Evolutionary conservation across 2,888 invertebrate species (phyloP), one percentile per base, ranked within the genome.

Genomic region (Trichopoda pennipes): DNA sequence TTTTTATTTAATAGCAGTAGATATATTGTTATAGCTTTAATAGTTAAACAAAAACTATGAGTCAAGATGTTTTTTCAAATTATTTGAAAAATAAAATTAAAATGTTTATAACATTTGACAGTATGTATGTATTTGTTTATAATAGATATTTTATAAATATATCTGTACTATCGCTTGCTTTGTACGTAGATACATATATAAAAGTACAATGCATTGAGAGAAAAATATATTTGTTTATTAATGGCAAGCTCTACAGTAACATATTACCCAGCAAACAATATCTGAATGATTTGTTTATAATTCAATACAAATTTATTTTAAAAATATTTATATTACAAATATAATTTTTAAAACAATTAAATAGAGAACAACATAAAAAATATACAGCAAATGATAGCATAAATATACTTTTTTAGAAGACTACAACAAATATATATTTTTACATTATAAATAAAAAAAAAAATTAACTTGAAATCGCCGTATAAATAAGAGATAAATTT

Each of bases 1-100:
- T 23, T 69, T 42, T 1, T 58, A 35, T 49, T 53, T 66, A 60
- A 72, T 64, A 69, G 16, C 23, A 80, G 12, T 63, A 73, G 64
- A 44, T 53, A 51, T 51, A 60, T 72, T 78, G 70, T 49, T 64
- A 51, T 51, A 63, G 51, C 38, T 49, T 63, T 64, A 63, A 77
- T 63, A 64, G 38, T 63, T 68, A 55, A 66, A 38, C 35, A 42
- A 51, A 61, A 66, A 64, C 44, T 38, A 79, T 79, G 80, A 80
- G 80, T 75, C 80, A 80, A 74, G 64, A 9, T 64, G 38, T 38
- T 8, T 38, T 73, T 38, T 51, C n/a, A 10, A 55, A 64, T 74
- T 74, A 38, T 49, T 69, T 66, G 21, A 44, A 53, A 73, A 58
- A 49, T 47, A 16, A 69, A 70, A 58, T 8, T 4, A 16, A 60